Evolutionary conservation across 2,797 vertebrate species (phyloP).

Genomic region (Gallinago nigripennis): DNA sequence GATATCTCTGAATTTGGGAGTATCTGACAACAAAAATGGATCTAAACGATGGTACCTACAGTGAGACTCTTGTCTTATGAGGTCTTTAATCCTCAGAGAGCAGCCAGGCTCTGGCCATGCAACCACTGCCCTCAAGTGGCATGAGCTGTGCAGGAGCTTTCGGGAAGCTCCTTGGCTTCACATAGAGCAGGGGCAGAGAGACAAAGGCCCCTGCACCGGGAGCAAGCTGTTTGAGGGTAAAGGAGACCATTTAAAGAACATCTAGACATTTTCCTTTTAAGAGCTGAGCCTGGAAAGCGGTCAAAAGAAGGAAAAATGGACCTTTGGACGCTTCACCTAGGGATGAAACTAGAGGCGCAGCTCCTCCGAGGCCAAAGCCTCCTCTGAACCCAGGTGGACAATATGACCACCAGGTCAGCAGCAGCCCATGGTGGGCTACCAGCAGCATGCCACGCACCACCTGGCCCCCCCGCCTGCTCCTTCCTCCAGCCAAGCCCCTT

Average conservation of each 20-base stretch:
- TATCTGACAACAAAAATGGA: accelerated
- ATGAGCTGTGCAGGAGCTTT: neutral
- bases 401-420: neutral
- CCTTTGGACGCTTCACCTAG: neutral
- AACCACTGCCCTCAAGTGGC: slow-evolving; percentile 30
- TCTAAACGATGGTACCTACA: neutral
- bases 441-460: accelerated
- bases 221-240: accelerated
- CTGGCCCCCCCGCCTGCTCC: neutral
- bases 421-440: neutral
- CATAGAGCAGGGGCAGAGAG: accelerated
- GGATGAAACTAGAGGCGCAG: neutral
- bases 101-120: neutral
- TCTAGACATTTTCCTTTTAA: neutral
- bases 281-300: accelerated
- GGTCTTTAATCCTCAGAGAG: neutral
- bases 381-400: accelerated
- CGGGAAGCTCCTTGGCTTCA: neutral
- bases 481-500: neutral
- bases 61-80: neutral
- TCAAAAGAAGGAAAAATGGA: neutral
- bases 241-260: accelerated
- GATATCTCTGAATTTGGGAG: neutral
- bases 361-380: neutral
- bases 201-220: neutral